These are phyloP conservation scores for Phalacrocorax pelagicus DNA, from an alignment of 2,113 vertebrate species.

Conservation along the genomic window DNA sequence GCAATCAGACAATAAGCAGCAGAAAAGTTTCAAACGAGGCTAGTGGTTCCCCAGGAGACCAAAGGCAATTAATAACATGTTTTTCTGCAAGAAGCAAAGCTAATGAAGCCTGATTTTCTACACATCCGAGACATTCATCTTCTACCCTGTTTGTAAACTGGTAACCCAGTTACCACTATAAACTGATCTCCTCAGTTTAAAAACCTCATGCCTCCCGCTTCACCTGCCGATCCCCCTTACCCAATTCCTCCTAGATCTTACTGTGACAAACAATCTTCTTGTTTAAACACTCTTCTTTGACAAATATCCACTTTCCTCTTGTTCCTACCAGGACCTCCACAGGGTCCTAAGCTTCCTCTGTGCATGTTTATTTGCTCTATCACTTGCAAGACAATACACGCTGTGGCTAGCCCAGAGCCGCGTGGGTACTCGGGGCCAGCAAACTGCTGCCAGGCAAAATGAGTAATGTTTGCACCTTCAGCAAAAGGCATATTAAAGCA, in stretches of 20 bases:
- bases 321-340: not conserved
- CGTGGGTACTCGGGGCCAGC: no score
- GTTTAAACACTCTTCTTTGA: not conserved
- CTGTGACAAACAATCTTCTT: not conserved
- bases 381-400: not conserved
- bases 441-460: not conserved
- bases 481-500: not conserved
- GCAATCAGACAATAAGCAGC: not conserved
- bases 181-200: not conserved
- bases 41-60: conserved; percentile 20
- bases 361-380: not conserved
- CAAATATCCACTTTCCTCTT: not conserved
- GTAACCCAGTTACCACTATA: not conserved
- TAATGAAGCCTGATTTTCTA: conserved; percentile 58
- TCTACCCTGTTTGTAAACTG: not conserved
- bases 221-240: not conserved
- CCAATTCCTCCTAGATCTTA: not conserved
- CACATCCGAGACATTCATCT: not conserved
- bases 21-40: not conserved
- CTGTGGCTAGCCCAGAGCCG: not conserved
- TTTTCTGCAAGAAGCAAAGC: conserved; percentile 37
- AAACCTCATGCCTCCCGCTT: not conserved
- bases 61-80: conserved; percentile 34
- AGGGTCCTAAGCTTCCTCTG: not conserved
- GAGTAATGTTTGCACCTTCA: not conserved